These are phyloP conservation scores for Myopa tessellatipennis DNA, from an alignment of 2,888 invertebrate genomes.

Conservation along the genomic window DNA sequence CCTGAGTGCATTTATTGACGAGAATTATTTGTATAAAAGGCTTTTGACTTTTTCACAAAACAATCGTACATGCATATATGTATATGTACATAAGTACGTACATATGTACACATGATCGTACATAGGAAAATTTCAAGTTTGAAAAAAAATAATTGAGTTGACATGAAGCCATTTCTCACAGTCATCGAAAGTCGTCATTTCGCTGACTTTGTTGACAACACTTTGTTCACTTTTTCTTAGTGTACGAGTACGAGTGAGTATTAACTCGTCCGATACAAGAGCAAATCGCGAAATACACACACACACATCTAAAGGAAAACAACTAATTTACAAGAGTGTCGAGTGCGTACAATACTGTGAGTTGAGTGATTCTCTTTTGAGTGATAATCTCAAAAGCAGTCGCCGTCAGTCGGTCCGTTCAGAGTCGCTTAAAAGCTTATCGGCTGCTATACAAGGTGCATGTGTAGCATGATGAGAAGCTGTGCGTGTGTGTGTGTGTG, in stretches of 20 bases:
- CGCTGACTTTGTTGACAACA: no score
- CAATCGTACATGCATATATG: not conserved
- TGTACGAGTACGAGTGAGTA: no score
- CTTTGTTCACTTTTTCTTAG: no score
- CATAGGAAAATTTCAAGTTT: not conserved
- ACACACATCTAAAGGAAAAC: no score
- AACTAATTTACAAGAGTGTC: no score
- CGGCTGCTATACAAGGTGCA: not conserved
- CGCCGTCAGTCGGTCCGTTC: not conserved
- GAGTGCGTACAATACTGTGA: not conserved
- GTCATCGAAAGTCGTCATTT: no score
- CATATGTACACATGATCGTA: not conserved
- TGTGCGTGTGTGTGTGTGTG: not conserved
- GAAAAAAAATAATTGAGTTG: no score
- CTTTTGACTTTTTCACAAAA: not conserved
- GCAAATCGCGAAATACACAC: no score
- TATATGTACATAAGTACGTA: not conserved
- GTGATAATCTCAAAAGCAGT: not conserved
- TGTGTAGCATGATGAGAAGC: not conserved
- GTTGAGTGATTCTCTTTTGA: slow-evolving; percentile 32
- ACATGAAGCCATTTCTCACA: no score
- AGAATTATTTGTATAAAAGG: slow-evolving; percentile 6
- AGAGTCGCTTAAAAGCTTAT: slow-evolving; percentile 14
- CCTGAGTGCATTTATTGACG: not conserved
- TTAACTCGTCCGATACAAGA: no score